Percentiles rank a stretch among this genome's conserved stretches.
Conservation (phyloP, 2,888 invertebrate genomes). For the Drosophila borealis region DNA sequence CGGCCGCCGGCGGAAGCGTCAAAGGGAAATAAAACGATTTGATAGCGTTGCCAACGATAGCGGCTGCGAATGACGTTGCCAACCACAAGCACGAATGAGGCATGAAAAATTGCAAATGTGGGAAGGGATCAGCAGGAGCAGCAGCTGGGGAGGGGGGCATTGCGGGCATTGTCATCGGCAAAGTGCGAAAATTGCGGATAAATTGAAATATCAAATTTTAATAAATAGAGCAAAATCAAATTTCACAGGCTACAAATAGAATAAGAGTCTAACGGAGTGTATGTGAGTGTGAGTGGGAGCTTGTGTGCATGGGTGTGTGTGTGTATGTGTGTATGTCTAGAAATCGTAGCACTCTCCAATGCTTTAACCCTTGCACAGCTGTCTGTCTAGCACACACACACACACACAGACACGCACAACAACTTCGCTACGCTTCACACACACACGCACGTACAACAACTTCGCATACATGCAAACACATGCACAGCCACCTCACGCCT, state of each 20-base stretch:
- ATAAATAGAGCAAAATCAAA: conserved; percentile 71
- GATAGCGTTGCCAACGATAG: conserved; percentile 58
- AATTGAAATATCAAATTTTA: conserved; percentile 75
- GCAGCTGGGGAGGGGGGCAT: not conserved
- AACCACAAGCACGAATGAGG: conserved; percentile 39
- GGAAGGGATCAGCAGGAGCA: not conserved
- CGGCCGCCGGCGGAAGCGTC: conserved; percentile 57
- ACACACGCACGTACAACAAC: not conserved
- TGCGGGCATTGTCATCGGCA: conserved; percentile 5
- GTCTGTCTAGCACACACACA: not conserved
- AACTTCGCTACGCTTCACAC: too few species aligned
- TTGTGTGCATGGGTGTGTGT: not conserved
- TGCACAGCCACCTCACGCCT: conserved; percentile 9
- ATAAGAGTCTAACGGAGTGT: not conserved
- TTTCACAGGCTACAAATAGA: conserved; percentile 46
- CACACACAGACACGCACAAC: not conserved
- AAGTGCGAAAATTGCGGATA: conserved; percentile 58
- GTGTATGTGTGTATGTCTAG: conserved; percentile 3
- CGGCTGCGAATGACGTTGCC: conserved; percentile 59
- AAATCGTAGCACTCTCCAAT: conserved; percentile 18
- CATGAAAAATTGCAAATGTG: not conserved
- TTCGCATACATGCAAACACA: not conserved
- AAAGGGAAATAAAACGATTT: conserved; percentile 69
- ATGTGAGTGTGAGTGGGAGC: not conserved
- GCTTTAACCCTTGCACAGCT: conserved; percentile 11